Base-by-base conservation (phyloP, 2,888 invertebrate genomes). In the Coecobrya sp. region DNA sequence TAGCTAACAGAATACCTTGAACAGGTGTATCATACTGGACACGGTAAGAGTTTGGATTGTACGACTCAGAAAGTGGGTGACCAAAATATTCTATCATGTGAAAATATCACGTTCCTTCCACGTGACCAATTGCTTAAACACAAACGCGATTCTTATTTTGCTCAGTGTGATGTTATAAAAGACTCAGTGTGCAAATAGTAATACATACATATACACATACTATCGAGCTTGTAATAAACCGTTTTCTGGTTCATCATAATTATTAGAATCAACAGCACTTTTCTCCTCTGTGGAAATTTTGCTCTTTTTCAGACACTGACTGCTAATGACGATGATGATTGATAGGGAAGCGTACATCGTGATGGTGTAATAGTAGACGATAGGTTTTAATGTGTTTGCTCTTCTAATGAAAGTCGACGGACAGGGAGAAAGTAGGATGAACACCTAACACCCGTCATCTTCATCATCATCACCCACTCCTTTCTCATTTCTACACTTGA, bases 61-160 rank as follows among this genome's bases (percentile, higher is more conserved):
- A 10, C 55, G 36, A 30, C 27, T n/a, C n/a, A 70, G 76, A 76
- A 45, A 25, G 42, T 52, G 25, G 52, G 16, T 76, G 52, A 49
- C 49, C 49, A 76, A 49, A 76, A 49, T 76, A 52, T 76, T 25
- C 49, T 49, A 25, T 76, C 76, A 76, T 84, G 82, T 36, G 16
- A 19, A 76, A 42, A 86, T 19, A 49, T 87, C 87, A 87, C 87
- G 87, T 79, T 87, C 65, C 8, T 65, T 79, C 59, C 76, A 87
- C 79, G 87, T 87, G 87, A 87, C 27, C 3, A 45, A 19, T 27
- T 27, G 4, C 25, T 52, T 0, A 0, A 36, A 25, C 30, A 52
- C n/a, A n/a, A n/a, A 11, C n/a, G 2, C n/a, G 8, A 52, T 73
- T 11, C 25, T 25, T 36, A 45, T 62, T 16, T 70, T 7, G 36